Base-by-base conservation (phyloP, 2,113 vertebrate genomes). In the Hylia prasina region DNA sequence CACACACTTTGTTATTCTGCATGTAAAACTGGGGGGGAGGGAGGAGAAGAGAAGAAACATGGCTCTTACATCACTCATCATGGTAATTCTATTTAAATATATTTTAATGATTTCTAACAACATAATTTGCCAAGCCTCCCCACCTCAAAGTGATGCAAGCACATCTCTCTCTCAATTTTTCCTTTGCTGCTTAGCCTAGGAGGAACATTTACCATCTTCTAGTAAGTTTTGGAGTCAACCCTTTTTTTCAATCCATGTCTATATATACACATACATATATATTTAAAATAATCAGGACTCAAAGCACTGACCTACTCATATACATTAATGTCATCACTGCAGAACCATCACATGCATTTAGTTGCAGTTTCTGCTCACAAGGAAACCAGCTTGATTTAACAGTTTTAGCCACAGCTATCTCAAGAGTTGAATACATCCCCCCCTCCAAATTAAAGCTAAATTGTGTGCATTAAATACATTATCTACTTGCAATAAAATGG, bases 31-130 rank as follows among this genome's bases (percentile, higher is more conserved):
- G 10, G 21, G 37, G 31, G 45, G 18, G 54, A 58, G 21, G 33
- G 51, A 82, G 6, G 10, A 24, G 23, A 79, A 78, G 30, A 89
- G 60, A 53, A 81, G 56, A 64, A 94, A 82, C 31, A 28, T 13
- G 66, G n/a, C 70, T 85, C 24, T 76, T 87, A 60, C 44, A 93
- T 42, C 65, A 64, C 60, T 89, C 63, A 78, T n/a, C 45, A 73
- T 39, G 35, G 60, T 87, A 73, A 89, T 88, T 93, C 51, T 39
- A 77, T 93, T 90, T 51, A 89, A 89, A 92, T 91, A 30, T 92
- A 81, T 92, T 89, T 90, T 89, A 95, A 86, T 69, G 17, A 83
- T 69, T 90, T 92, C 72, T 86, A 93, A 89, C 83, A 73, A 88
- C 76, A 83, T 83, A 87, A 88, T 93, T 90, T 88, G 33, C 71